Conservation (phyloP, 2,113 vertebrate genomes). For the Orthonyx spaldingii region DNA sequence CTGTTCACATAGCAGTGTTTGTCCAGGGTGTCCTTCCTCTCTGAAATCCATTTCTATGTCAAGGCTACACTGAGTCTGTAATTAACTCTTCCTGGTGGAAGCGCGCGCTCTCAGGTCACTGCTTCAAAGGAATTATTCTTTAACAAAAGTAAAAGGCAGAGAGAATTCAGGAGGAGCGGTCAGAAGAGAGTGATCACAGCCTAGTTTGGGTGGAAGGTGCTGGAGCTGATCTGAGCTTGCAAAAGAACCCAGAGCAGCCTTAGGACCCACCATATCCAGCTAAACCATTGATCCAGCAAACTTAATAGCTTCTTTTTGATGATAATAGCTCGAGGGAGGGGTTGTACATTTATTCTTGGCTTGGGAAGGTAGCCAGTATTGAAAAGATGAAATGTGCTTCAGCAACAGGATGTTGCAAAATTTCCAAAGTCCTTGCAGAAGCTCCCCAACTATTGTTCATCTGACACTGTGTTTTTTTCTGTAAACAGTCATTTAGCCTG, state of each 20-base stretch:
- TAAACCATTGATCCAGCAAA: not conserved
- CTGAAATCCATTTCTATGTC: not conserved
- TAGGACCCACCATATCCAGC: not conserved
- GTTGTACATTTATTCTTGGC: not conserved
- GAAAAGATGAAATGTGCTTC: not conserved
- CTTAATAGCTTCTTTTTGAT: not conserved
- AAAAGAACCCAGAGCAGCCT: not conserved
- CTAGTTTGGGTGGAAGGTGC: not conserved
- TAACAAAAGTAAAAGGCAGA: not conserved
- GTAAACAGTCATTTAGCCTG: not conserved
- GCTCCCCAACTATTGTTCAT: not conserved
- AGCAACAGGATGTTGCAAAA: not conserved
- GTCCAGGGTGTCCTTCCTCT: not conserved
- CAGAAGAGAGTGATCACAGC: not conserved
- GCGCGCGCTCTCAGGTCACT: accelerated
- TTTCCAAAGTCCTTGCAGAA: not conserved
- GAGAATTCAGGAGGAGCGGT: not conserved
- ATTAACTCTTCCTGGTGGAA: not conserved
- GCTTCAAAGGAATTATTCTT: not conserved
- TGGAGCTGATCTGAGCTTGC: not conserved
- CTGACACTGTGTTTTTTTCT: not conserved
- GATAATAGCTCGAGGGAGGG: not conserved
- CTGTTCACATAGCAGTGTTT: accelerated
- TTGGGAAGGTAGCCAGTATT: not conserved
- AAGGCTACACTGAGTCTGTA: not conserved